Evolutionary conservation across 2,888 invertebrate species (phyloP), one percentile per base, ranked within the genome.

Genomic region (Cerceris rybyensis): DNA sequence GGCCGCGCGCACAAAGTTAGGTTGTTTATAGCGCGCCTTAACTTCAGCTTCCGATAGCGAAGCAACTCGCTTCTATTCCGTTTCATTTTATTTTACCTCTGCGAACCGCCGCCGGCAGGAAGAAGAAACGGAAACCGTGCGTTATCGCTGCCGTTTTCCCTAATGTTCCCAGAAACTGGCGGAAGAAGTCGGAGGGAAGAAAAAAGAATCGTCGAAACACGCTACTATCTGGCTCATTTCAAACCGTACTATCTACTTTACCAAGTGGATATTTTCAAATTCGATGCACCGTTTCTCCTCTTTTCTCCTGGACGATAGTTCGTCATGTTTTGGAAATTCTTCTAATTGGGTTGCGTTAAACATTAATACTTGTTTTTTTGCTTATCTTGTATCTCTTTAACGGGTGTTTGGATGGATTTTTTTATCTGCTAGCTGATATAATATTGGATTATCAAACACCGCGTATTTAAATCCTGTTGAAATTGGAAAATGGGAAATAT

Each of bases 21-120:
- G 72, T 70, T 84, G 74, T 79, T 83, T 76, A 81, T 81, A 69
- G 66, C 68, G 57, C 43, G 71, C 55, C 57, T 81, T 64, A 74
- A 79, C 64, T 81, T 67, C 59, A 57, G 61, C 54, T 68, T 68
- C 76, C 81, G 70, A 79, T 79, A 72, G 54, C 41, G 55, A 74
- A 73, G 74, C 76, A 83, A 75, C 71, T 75, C 61, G 43, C 71
- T 79, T 28, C 50, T 8, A n/a, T 28, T 41, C 14, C 54, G n/a
- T 52, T 55, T 49, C 46, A 55, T 72, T 83, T 81, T 80, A 77
- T 80, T 83, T 75, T 67, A 52, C 46, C 52, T 46, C 7, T 17
- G 14, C 16, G 41, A 60, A 66, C 65, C 71, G 65, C 60, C 54
- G 55, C 17, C 54, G 46, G 64, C 70, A 28, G 59, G 61, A 70